Conservation (phyloP, 2,888 invertebrate genomes). For the Trachelus tabidus region DNA sequence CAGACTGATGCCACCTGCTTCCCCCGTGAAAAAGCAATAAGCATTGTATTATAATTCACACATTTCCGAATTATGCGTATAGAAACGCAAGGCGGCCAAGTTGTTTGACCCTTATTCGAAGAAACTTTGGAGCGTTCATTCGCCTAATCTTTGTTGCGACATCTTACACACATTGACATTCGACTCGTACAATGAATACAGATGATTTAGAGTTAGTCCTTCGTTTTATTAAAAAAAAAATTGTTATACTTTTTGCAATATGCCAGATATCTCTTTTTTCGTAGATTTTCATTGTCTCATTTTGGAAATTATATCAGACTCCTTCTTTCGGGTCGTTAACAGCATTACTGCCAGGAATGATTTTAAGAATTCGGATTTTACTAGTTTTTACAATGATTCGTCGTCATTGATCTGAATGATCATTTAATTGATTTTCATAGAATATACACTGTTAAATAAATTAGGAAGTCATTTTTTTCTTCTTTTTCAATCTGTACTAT, state of each 20-base stretch:
- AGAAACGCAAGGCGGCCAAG: not conserved
- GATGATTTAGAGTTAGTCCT: too few species aligned
- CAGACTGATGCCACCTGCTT: constrained; percentile 43
- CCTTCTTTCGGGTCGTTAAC: not conserved
- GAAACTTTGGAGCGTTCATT: not conserved
- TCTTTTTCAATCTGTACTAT: not conserved
- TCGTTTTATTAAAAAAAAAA: too few species aligned
- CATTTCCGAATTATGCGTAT: constrained; percentile 11
- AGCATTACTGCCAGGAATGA: not conserved
- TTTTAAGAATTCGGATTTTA: not conserved
- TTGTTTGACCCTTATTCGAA: constrained; percentile 7
- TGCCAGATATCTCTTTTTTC: too few species aligned
- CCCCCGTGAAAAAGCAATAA: constrained; percentile 24
- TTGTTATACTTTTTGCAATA: too few species aligned
- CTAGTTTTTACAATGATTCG: not conserved
- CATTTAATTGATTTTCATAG: not conserved
- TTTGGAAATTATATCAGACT: not conserved
- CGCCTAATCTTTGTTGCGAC: not conserved
- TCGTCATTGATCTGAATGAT: not conserved
- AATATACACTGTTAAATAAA: not conserved
- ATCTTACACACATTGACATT: not conserved
- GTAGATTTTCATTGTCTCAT: not conserved
- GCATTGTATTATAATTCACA: constrained; percentile 38
- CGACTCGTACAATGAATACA: not conserved
- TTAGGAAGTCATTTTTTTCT: not conserved